These are phyloP conservation scores for Orestias chungarensis DNA, from an alignment of 2,797 vertebrate species.

Conservation along the genomic window DNA sequence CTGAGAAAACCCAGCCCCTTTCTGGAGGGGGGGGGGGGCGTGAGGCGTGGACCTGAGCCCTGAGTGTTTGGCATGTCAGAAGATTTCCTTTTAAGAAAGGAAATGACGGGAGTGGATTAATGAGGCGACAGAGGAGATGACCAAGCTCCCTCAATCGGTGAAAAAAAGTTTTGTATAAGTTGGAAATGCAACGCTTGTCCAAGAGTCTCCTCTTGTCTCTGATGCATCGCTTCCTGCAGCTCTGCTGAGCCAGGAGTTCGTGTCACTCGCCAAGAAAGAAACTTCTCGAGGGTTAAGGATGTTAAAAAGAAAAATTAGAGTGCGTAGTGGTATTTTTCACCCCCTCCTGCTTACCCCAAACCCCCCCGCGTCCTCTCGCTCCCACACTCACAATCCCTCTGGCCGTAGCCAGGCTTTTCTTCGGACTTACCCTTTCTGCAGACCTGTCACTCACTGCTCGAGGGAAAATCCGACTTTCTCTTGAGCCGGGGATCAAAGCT, in stretches of 20 bases:
- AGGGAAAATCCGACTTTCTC: constrained; percentile 74
- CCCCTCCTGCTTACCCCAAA: too few relatives aligned
- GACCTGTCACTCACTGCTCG: constrained; percentile 67
- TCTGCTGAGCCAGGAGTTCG: constrained; percentile 62
- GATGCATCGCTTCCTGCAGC: constrained; percentile 55
- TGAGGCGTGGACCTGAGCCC: too few relatives aligned
- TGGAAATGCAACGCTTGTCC: constrained; percentile 70
- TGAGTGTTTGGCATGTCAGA: constrained; percentile 72
- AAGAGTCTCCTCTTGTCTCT: constrained; percentile 48
- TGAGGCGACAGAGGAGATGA: constrained; percentile 18
- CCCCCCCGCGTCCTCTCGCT: not conserved
- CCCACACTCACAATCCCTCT: constrained; percentile 46
- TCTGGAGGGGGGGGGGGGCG: constrained; percentile 47
- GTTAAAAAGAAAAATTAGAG: constrained; percentile 52
- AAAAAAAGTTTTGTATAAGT: constrained; percentile 56
- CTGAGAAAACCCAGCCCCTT: constrained; percentile 39
- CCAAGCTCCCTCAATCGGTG: constrained; percentile 41
- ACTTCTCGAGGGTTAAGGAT: constrained; percentile 43
- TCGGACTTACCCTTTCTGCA: constrained; percentile 39
- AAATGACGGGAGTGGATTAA: constrained; percentile 62
- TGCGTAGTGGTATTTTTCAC: constrained; percentile 15
- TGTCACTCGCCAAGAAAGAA: constrained; percentile 57
- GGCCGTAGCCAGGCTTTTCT: constrained; percentile 55
- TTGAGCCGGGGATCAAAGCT: constrained; percentile 71
- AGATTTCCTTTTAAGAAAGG: constrained; percentile 59